Evolutionary conservation across 2,888 invertebrate species (phyloP), one percentile per base, ranked within the genome.

Genomic region (Sinotaia quadrata): DNA sequence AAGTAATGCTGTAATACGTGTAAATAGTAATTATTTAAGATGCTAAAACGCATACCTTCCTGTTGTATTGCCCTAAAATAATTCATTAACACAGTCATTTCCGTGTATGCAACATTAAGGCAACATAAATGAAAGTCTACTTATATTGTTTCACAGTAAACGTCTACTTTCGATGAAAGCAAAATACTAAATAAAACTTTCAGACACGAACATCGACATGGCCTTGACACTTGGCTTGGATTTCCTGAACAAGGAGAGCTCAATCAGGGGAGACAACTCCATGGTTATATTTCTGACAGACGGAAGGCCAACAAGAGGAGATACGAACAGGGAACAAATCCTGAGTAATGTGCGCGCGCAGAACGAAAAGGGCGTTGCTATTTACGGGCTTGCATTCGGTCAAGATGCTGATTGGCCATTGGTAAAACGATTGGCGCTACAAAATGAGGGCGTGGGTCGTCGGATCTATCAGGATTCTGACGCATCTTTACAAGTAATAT

Each of bases 381-480:
- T 83, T 8, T 81, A 78, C 62, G 74, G 76, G 12, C 71, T 83
- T 10, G 81, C 79, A 0, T 83, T 83, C 62, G 82, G 82, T 12
- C 31, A 59, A 34, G 66, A 73, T 24, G 81, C 81, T 15, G 82
- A 82, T 60, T 81, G 74, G 59, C 73, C 78, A n/a, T 61, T 82
- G 27, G 72, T 78, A 5, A 81, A 80, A 67, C 78, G 68, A 56
- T 41, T 81, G 15, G 72, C 93, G 0, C 87, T 92, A 18, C 91
- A 91, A 69, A 93, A 93, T 87, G 89, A 90, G 37, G 94, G 93
- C 4, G 92, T 93, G 85, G 91, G 92, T 79, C 89, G 93, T 2
- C 92, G 92, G 85, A 93, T 94, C 76, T 93, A 93, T 87, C 93
- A 93, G 85, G 92, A 91, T 18, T 90, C 93, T 0, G 93, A 93